Evolutionary conservation across 1,140 invertebrate species (phyloP).

Genomic region (Drosophila lini): DNA sequence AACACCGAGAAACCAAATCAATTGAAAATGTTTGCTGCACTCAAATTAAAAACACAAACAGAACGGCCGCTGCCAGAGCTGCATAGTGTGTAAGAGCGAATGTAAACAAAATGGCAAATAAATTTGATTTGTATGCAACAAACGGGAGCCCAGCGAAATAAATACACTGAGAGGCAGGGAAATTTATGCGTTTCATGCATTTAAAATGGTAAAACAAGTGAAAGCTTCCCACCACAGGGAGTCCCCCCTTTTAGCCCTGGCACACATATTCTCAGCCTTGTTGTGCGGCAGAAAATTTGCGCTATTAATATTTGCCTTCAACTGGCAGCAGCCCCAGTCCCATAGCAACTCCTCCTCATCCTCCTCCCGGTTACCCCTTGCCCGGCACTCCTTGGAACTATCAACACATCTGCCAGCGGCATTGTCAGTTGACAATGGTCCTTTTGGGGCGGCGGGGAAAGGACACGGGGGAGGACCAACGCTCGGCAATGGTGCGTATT

Average conservation of each 20-base stretch:
- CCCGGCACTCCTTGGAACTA: slow-evolving; percentile 44
- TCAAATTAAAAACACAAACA: slow-evolving; percentile 73
- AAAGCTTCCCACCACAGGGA: slow-evolving; percentile 4
- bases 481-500: slow-evolving; percentile 61
- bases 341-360: background rate
- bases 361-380: background rate
- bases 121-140: slow-evolving; percentile 62
- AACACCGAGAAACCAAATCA: slow-evolving; percentile 37
- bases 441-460: slow-evolving; percentile 12
- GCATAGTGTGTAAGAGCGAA: slow-evolving; percentile 33
- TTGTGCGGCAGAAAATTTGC: slow-evolving; percentile 75
- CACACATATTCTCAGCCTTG: slow-evolving; percentile 51
- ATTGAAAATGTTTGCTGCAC: slow-evolving; percentile 62
- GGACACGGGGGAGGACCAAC: background rate
- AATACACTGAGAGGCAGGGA: slow-evolving; percentile 13
- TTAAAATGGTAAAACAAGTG: slow-evolving; percentile 38
- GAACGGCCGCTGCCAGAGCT: slow-evolving; percentile 24
- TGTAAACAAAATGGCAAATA: slow-evolving; percentile 73
- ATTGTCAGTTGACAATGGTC: slow-evolving; percentile 73
- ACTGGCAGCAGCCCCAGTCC: slow-evolving; percentile 48
- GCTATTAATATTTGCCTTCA: slow-evolving; percentile 81
- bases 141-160: slow-evolving; percentile 19
- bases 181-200: slow-evolving; percentile 42
- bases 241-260: slow-evolving; percentile 26
- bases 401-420: slow-evolving; percentile 65